Base-by-base conservation (phyloP, 1,140 invertebrate species). In the Musca vetustissima region DNA sequence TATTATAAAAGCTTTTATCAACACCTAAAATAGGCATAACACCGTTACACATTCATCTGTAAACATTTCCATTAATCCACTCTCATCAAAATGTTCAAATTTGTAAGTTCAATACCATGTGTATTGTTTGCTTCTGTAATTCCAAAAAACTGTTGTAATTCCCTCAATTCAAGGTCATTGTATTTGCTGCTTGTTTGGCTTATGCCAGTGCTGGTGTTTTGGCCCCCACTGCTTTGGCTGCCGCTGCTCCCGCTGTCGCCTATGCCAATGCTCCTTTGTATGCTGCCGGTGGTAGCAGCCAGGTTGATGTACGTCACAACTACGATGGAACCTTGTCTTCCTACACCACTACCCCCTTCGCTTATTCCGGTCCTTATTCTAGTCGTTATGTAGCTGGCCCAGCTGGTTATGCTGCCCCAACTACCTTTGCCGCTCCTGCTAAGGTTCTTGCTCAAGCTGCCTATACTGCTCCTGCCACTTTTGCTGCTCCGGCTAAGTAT, bases 381-480 rank as follows among this genome's bases (percentile, higher is more conserved):
- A 86, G 85, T 75, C 84, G 85, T 19, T 86, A 87, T 68, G 75
- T 75, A 59, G 61, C 71, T 1, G 68, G 64, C 0, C 71, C 76
- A 68, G 72, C 74, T 55, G 72, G 70, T 48, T 50, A 85, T 66
- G 77, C 81, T 4, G 73, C 57, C 70, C 75, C 85, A 66, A 84
- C 83, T 21, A 78, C 80, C 25, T 67, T 53, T 8, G 83, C 83
- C 68, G 83, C 84, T 68, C 79, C 81, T 8, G 17, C 69, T 79
- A 79, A 70, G 84, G 83, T 28, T 68, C 3, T 28, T 28, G 28
- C 28, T 8, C 28, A 3, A 28, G 28, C 28, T 28, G 28, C 28
- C 3, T 28, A 28, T 28, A 8, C 32, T n/a, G 65, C 81, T 66
- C 80, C 83, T 50, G 71, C 71, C 32, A 43, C 85, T 66, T 77